Evolutionary conservation across 2,797 vertebrate species (phyloP).

Genomic region (Darevskia nairensis): DNA sequence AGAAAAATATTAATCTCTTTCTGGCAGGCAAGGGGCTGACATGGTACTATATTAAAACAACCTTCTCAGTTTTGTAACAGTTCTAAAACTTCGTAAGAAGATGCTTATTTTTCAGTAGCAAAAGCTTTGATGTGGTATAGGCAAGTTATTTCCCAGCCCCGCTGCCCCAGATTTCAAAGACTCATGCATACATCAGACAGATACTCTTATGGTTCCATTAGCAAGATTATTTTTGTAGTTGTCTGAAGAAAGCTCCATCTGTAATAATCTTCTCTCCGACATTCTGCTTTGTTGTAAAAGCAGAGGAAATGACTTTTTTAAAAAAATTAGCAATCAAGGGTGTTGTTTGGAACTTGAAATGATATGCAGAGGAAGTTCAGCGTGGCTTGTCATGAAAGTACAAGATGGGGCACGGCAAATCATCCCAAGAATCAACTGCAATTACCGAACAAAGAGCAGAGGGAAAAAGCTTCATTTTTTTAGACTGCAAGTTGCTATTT

Average conservation of each 20-base stretch:
- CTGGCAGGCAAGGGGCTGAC: background rate
- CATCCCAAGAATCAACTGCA: too few species aligned
- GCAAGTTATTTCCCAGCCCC: background rate
- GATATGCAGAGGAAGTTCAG: constrained; percentile 2
- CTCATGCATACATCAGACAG: background rate
- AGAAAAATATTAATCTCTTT: background rate
- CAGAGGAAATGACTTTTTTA: constrained; percentile 8
- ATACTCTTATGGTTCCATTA: constrained; percentile 32
- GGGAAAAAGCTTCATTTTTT: too few species aligned
- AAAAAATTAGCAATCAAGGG: constrained; percentile 17
- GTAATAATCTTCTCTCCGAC: background rate
- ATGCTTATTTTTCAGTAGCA: constrained; percentile 3
- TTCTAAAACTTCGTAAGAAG: background rate
- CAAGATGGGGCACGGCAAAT: too few species aligned
- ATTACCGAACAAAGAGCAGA: background rate
- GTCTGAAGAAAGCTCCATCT: background rate
- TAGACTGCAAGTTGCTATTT: too few species aligned
- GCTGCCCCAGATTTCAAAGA: constrained; percentile 28
- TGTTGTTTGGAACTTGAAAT: constrained; percentile 18
- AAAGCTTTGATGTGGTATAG: constrained; percentile 15
- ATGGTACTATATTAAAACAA: background rate
- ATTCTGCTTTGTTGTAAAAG: constrained; percentile 26
- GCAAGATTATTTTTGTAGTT: constrained; percentile 23
- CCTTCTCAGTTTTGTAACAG: constrained; percentile 1
- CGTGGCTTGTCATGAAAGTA: background rate